A percentile compares a stretch with the other conserved stretches of the same genome.
Evolutionary conservation across 37 sponge, comb jelly and placozoan species (phyloP).

Genomic region (Halichondria panicea): DNA sequence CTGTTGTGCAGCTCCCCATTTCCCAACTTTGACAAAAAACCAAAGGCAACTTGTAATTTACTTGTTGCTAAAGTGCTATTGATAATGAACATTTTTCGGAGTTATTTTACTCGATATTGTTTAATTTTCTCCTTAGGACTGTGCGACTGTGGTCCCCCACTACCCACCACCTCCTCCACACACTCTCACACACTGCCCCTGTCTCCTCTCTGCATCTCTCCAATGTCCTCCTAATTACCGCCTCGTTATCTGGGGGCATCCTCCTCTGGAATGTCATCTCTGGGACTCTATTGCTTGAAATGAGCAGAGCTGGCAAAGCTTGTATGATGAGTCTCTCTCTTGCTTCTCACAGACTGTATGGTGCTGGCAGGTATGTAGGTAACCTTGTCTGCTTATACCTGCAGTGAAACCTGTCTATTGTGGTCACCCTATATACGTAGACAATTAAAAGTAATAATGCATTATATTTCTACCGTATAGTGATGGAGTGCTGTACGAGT

Average conservation of each 20-base stretch:
- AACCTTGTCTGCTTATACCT: neutral
- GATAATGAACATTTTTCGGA: neutral
- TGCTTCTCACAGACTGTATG: slow-evolving; percentile 27
- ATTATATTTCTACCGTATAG: too few relatives aligned
- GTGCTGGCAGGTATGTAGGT: slow-evolving; percentile 58
- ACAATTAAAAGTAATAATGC: too few relatives aligned
- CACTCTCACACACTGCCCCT: slow-evolving; percentile 20
- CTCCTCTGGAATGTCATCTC: slow-evolving; percentile 26
- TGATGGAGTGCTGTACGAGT: slow-evolving; percentile 61
- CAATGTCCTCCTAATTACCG: slow-evolving; percentile 57
- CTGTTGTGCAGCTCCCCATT: neutral
- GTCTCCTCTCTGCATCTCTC: slow-evolving; percentile 50
- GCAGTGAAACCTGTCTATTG: neutral
- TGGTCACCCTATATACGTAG: neutral
- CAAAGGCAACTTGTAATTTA: neutral
- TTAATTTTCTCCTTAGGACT: slow-evolving; percentile 33
- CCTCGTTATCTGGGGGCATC: neutral
- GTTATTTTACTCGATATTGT: too few relatives aligned
- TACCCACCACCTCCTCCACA: slow-evolving; percentile 5
- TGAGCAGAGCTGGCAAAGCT: slow-evolving; percentile 9
- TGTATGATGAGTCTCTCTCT: slow-evolving; percentile 25
- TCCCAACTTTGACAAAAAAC: neutral
- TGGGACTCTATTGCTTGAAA: slow-evolving; percentile 13
- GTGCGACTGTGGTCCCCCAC: slow-evolving; percentile 59
- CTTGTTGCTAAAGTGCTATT: slow-evolving; percentile 2